Percentiles rank a stretch among this genome's conserved stretches.
These are phyloP conservation scores for Melinaea menophilus DNA, from an alignment of 2,888 invertebrate species.

Conservation along the genomic window DNA sequence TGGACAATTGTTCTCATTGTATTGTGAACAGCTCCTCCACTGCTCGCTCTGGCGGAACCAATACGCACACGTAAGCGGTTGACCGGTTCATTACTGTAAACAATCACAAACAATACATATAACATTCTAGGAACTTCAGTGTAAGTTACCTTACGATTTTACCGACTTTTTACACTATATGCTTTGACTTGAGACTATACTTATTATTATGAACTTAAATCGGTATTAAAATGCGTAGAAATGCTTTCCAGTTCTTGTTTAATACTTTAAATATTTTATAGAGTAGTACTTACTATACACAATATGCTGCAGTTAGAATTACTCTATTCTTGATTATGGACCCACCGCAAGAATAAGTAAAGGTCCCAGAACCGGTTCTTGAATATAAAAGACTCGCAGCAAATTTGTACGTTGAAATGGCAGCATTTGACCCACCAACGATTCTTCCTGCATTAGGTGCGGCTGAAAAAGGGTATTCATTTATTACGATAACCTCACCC, in stretches of 20 bases:
- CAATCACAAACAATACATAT: background rate
- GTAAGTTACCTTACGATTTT: too few species aligned
- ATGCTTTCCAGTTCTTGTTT: too few species aligned
- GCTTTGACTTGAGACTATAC: too few species aligned
- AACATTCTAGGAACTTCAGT: background rate
- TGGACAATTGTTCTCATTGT: slow-evolving; percentile 40
- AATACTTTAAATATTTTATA: background rate
- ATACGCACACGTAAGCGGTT: slow-evolving; percentile 43
- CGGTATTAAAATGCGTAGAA: too few species aligned
- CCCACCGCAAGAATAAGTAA: background rate
- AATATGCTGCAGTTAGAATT: slow-evolving; percentile 18
- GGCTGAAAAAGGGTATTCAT: background rate
- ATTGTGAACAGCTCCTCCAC: slow-evolving; percentile 43
- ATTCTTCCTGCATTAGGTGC: background rate
- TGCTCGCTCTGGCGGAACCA: slow-evolving; percentile 45
- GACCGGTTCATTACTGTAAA: slow-evolving; percentile 10
- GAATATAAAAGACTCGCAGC: slow-evolving; percentile 3
- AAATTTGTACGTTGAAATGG: background rate
- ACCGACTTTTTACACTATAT: too few species aligned
- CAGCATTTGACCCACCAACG: slow-evolving; percentile 1
- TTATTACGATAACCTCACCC: background rate
- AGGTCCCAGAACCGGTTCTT: background rate
- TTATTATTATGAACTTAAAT: too few species aligned
- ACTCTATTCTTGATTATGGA: slow-evolving; percentile 1
- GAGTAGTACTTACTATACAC: slow-evolving; percentile 5